Evolutionary conservation across 2,797 vertebrate genomes (phyloP).

Genomic region (Galaxias olidus): DNA sequence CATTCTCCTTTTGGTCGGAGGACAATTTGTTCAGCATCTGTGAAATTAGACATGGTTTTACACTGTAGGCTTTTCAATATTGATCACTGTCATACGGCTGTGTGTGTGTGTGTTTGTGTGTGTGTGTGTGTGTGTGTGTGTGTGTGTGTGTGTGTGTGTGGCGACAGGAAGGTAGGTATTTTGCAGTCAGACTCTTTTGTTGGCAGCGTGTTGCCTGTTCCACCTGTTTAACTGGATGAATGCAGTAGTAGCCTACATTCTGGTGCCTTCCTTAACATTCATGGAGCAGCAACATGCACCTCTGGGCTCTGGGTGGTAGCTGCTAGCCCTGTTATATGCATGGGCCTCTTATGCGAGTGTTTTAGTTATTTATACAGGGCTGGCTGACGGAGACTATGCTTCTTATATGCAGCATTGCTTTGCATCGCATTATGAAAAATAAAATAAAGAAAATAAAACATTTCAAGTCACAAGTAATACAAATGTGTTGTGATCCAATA

Average conservation of each 20-base stretch:
- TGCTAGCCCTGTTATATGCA: background rate
- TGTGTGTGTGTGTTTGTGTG: background rate
- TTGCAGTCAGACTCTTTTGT: slow-evolving; percentile 15
- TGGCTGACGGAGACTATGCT: no score
- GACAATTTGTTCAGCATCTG: slow-evolving; percentile 75
- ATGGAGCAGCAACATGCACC: slow-evolving; percentile 2
- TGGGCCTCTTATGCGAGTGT: slow-evolving; percentile 1
- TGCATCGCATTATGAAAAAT: background rate
- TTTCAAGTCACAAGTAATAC: no score
- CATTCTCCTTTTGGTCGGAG: slow-evolving; percentile 62
- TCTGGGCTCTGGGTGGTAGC: slow-evolving; percentile 2
- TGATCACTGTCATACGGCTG: slow-evolving; percentile 64
- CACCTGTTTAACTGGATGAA: slow-evolving; percentile 30
- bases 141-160: background rate
- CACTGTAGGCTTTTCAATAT: slow-evolving; percentile 67
- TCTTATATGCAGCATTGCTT: no score
- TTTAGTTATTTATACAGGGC: no score
- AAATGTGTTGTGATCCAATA: no score
- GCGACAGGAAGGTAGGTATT: background rate
- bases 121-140: background rate
- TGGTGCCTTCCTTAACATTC: slow-evolving; percentile 20
- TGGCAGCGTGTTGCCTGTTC: background rate
- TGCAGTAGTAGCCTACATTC: background rate
- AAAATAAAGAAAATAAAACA: background rate
- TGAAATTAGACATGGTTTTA: slow-evolving; percentile 75